Percentiles rank a stretch among this genome's conserved stretches.
phyloP scores from a whole-genome alignment of 2,797 vertebrate genomes.

The Tenualosa thibaudeaui region DNA sequence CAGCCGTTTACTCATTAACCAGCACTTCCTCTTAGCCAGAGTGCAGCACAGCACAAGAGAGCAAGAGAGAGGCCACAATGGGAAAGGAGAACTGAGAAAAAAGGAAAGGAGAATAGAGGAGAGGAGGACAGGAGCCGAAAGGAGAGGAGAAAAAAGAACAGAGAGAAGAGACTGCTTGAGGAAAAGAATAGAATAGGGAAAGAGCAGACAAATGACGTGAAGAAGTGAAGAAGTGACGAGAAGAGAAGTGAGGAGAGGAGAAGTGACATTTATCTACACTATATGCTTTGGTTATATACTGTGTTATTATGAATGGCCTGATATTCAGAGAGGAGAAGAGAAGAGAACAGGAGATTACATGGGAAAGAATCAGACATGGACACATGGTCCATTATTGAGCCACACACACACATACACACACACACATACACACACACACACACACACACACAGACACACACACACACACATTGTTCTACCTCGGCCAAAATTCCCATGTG shows the following conservation, averaged over 20 bases:
- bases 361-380: neutral
- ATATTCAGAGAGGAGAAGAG: neutral
- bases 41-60: conserved; percentile 15
- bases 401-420: conserved; percentile 11
- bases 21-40: conserved; percentile 78
- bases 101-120: neutral
- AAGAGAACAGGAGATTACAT: too few species aligned
- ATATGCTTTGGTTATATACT: too few species aligned
- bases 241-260: neutral
- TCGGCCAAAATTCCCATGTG: neutral
- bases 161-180: neutral
- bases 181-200: too few species aligned
- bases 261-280: too few species aligned
- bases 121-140: neutral
- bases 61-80: neutral
- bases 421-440: conserved; percentile 7
- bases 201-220: neutral
- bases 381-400: neutral
- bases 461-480: neutral
- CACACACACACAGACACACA: conserved; percentile 11
- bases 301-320: too few species aligned
- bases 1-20: conserved; percentile 75
- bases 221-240: too few species aligned
- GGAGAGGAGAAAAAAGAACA: neutral
- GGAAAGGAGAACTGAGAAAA: neutral